A percentile compares a stretch with the other conserved stretches of the same genome.
phyloP scores from a whole-genome alignment of 2,888 invertebrate species.

The Phanerotoma sp. region DNA sequence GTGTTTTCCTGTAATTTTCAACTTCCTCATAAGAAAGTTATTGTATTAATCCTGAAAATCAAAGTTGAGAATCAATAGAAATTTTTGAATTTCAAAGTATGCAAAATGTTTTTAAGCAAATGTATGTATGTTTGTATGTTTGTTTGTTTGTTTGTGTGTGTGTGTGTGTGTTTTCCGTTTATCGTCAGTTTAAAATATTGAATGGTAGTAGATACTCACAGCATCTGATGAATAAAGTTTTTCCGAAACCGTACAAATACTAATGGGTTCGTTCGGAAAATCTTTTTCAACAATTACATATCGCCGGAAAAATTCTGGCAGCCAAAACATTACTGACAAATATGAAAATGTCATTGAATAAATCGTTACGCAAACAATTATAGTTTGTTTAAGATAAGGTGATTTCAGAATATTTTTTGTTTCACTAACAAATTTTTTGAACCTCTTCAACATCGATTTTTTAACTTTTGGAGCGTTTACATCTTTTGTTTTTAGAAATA shows the following conservation, averaged over 20 bases:
- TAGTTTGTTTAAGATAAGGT: slow-evolving; percentile 17
- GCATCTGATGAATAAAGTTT: slow-evolving; percentile 11
- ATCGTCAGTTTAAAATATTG: too few species aligned
- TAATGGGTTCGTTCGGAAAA: slow-evolving; percentile 5
- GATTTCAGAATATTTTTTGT: slow-evolving; percentile 10
- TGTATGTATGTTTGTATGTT: too few species aligned
- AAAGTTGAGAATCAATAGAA: too few species aligned
- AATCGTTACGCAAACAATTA: slow-evolving; percentile 5
- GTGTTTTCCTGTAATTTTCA: too few species aligned
- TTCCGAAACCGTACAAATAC: slow-evolving; percentile 16
- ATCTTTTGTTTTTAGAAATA: background rate
- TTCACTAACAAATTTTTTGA: slow-evolving; percentile 6
- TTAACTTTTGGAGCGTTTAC: slow-evolving; percentile 39
- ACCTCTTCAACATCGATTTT: slow-evolving; percentile 1
- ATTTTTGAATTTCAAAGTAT: too few species aligned
- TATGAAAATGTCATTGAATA: slow-evolving; percentile 10
- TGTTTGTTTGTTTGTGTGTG: too few species aligned
- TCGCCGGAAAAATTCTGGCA: slow-evolving; percentile 18
- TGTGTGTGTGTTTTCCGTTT: too few species aligned
- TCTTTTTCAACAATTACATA: slow-evolving; percentile 13
- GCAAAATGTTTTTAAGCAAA: too few species aligned
- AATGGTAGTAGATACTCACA: background rate
- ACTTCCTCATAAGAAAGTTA: too few species aligned
- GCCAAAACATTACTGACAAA: slow-evolving; percentile 17
- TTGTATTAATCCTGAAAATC: too few species aligned